These are phyloP conservation scores for Halocynthia aurantium DNA, from an alignment of 23 tunicate genomes.

Conservation along the genomic window DNA sequence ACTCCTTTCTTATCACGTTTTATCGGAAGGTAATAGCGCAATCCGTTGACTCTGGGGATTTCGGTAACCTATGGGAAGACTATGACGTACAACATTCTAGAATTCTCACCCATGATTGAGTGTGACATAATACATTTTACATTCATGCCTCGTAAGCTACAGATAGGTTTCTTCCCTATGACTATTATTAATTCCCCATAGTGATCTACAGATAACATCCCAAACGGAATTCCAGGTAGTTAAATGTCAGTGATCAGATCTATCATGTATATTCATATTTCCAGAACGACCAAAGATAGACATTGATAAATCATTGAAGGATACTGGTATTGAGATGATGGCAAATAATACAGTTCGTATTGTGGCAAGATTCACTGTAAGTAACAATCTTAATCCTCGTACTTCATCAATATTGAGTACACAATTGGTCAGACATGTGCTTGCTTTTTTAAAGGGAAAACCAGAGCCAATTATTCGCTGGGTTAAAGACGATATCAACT, in stretches of 20 bases:
- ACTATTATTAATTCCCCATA: too few species aligned
- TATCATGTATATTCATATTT: not conserved
- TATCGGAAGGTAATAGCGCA: too few species aligned
- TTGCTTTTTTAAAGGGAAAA: constrained; percentile 49
- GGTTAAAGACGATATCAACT: constrained; percentile 71
- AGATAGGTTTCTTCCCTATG: too few species aligned
- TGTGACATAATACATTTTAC: too few species aligned
- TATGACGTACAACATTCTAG: too few species aligned
- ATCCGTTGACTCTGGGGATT: too few species aligned
- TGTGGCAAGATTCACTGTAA: constrained; percentile 74
- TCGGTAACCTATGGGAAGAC: too few species aligned
- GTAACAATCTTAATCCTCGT: not conserved
- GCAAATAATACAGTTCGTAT: constrained; percentile 79
- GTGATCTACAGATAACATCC: too few species aligned
- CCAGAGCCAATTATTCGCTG: constrained; percentile 67
- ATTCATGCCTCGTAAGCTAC: too few species aligned
- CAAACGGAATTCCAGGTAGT: too few species aligned
- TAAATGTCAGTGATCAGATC: not conserved
- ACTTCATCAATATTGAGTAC: not conserved
- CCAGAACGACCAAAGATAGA: constrained; percentile 67
- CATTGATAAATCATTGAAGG: constrained; percentile 41
- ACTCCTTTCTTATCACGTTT: too few species aligned
- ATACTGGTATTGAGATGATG: constrained; percentile 48
- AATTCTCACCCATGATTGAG: too few species aligned
- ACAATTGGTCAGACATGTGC: not conserved